Percentiles rank a stretch among this genome's conserved stretches.
These are phyloP conservation scores for Ceratothoa steindachneri DNA, from an alignment of 2,888 invertebrate species.

Conservation along the genomic window DNA sequence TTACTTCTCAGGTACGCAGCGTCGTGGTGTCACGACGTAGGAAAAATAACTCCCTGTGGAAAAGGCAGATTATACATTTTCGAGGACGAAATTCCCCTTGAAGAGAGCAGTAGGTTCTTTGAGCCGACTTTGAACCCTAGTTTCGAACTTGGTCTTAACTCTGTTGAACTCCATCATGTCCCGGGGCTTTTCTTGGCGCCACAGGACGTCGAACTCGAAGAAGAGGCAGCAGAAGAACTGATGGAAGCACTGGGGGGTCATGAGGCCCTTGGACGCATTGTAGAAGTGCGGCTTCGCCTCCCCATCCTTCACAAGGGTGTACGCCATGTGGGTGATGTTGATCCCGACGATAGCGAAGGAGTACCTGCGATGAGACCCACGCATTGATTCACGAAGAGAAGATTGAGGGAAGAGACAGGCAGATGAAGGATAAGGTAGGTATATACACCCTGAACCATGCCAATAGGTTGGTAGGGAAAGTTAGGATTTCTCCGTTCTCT, in stretches of 20 bases:
- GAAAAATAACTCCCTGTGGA: too few relatives aligned
- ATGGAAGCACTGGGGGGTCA: constrained; percentile 66
- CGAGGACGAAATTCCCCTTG: constrained; percentile 35
- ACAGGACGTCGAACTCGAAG: constrained; percentile 89
- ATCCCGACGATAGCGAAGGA: constrained; percentile 69
- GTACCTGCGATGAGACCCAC: constrained; percentile 54
- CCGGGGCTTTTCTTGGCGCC: constrained; percentile 84
- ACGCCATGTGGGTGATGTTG: constrained; percentile 87
- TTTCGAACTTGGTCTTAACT: constrained; percentile 80
- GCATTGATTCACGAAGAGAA: too few relatives aligned
- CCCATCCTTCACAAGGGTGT: constrained; percentile 72
- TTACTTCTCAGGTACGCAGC: too few relatives aligned
- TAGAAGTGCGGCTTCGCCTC: constrained; percentile 86
- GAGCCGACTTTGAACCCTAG: constrained; percentile 64
- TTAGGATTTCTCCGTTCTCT: too few relatives aligned
- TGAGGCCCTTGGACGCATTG: constrained; percentile 62
- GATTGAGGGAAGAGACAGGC: not conserved
- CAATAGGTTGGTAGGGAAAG: not conserved
- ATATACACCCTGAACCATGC: too few relatives aligned
- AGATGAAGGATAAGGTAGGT: constrained; percentile 6
- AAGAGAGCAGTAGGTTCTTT: constrained; percentile 62
- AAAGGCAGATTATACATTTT: constrained; percentile 25
- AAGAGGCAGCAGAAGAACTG: constrained; percentile 89
- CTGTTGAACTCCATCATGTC: constrained; percentile 94
- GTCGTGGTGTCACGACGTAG: too few relatives aligned